Conservation (phyloP, 2,113 vertebrate species). For the Mustela lutreola region DNA sequence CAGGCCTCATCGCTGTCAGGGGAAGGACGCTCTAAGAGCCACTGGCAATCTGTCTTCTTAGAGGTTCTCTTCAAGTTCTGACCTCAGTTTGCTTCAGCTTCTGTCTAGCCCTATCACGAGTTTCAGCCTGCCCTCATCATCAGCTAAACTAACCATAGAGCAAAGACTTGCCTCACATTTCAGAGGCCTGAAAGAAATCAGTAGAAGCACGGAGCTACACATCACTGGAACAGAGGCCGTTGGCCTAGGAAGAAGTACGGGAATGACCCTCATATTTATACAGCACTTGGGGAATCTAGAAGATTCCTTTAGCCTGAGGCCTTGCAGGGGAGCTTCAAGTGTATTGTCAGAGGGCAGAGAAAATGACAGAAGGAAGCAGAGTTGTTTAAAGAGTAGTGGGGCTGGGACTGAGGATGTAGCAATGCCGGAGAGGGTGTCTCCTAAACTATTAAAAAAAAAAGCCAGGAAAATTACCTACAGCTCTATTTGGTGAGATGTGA, state of each 20-base stretch:
- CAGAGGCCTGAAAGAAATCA: background rate
- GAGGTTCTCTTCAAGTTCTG: conserved; percentile 52
- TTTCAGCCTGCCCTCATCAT: conserved; percentile 33
- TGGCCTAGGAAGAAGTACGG: background rate
- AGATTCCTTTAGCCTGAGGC: background rate
- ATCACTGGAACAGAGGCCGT: background rate
- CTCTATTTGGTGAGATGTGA: background rate
- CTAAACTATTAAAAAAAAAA: background rate
- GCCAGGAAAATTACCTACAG: background rate
- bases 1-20: background rate
- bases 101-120: conserved; percentile 2
- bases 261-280: background rate
- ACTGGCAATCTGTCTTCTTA: conserved; percentile 52
- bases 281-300: background rate
- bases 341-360: background rate
- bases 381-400: background rate
- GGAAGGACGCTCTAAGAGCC: background rate
- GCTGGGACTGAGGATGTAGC: background rate
- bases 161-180: conserved; percentile 27
- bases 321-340: background rate
- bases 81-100: conserved; percentile 12
- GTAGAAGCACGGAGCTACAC: background rate
- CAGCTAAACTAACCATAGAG: conserved; percentile 64
- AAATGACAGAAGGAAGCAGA: background rate
- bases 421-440: background rate